These are phyloP conservation scores for Eueremaeus valkanovi DNA, from an alignment of 2,888 invertebrate genomes.

Conservation along the genomic window DNA sequence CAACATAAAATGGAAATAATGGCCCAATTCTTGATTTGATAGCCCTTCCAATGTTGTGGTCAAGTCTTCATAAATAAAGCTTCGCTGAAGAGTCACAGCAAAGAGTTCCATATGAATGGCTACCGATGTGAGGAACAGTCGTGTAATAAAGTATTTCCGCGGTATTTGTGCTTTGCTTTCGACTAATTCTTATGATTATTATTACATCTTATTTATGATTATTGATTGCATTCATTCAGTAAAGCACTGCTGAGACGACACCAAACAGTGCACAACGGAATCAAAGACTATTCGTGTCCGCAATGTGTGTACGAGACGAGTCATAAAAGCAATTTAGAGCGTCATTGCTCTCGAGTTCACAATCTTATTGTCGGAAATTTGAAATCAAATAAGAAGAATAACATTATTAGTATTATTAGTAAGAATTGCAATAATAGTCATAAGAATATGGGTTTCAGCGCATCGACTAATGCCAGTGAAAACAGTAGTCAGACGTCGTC, in stretches of 20 bases:
- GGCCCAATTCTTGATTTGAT: not conserved
- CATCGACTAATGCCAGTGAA: not conserved
- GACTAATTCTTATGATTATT: not conserved
- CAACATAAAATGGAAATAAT: no score
- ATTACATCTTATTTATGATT: not conserved
- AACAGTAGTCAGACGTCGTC: not conserved
- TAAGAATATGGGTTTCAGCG: not conserved
- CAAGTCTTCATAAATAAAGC: conserved; percentile 20
- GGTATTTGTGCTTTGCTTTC: not conserved
- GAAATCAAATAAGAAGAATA: not conserved
- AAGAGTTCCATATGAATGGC: conserved; percentile 3
- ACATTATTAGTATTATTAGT: no score
- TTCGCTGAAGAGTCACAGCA: not conserved
- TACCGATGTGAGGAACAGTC: conserved; percentile 11
- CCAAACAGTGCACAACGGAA: conserved; percentile 54
- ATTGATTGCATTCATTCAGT: conserved; percentile 43
- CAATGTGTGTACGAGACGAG: conserved; percentile 54
- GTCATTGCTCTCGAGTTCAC: conserved; percentile 49
- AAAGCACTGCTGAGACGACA: conserved; percentile 55
- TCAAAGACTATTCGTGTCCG: conserved; percentile 53
- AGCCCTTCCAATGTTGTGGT: conserved; percentile 26
- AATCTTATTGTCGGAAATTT: not conserved
- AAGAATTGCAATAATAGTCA: not conserved
- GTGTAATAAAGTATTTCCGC: conserved; percentile 10
- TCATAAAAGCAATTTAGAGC: conserved; percentile 55